Evolutionary conservation across 2,797 vertebrate species (phyloP).

Genomic region (Anguilla megastoma): DNA sequence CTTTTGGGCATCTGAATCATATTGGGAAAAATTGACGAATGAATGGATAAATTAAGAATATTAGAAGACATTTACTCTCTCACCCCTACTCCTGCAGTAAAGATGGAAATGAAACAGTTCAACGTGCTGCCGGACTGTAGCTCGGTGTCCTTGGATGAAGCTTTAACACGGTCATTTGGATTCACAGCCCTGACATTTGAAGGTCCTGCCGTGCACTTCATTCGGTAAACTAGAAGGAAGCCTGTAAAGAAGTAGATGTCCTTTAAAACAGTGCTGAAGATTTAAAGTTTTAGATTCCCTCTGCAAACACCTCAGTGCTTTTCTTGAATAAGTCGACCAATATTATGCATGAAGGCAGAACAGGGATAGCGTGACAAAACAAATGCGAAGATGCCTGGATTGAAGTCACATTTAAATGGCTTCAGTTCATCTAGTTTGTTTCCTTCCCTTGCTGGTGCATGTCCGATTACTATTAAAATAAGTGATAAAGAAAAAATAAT

Average conservation of each 20-base stretch:
- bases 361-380: background rate
- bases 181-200: background rate
- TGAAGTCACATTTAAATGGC: background rate
- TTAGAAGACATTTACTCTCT: background rate
- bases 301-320: background rate
- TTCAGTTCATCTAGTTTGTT: background rate
- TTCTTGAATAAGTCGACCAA: background rate
- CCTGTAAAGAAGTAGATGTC: background rate
- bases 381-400: background rate
- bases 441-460: background rate
- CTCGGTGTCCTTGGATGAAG: background rate
- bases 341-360: background rate
- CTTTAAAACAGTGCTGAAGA: background rate
- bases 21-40: background rate
- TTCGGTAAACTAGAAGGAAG: background rate
- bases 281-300: background rate
- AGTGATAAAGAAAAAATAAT: background rate
- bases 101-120: background rate
- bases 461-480: background rate
- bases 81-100: background rate
- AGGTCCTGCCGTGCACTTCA: background rate
- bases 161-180: background rate
- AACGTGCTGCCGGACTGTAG: background rate
- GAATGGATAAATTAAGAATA: background rate
- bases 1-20: background rate